Conservation (phyloP, 2,113 vertebrate genomes). For the Amblyopsis rosae region DNA sequence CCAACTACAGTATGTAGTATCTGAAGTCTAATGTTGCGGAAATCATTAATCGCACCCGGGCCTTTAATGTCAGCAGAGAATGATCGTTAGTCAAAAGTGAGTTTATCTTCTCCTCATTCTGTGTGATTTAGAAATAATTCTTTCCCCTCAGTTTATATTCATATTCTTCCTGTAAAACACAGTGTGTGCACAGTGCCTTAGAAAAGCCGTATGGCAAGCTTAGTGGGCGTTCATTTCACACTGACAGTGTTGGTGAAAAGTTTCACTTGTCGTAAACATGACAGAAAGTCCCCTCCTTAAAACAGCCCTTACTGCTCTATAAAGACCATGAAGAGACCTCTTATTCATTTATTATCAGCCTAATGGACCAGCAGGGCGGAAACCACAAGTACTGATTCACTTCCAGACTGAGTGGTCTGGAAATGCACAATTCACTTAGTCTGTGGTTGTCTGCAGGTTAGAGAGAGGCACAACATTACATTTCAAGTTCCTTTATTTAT, state of each 20-base stretch:
- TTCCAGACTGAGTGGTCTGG: slow-evolving; percentile 31
- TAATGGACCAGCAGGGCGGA: slow-evolving; percentile 62
- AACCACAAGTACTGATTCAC: slow-evolving; percentile 28
- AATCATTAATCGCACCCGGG: neutral
- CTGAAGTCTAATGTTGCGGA: neutral
- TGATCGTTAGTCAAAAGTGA: neutral
- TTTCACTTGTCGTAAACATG: slow-evolving; percentile 15
- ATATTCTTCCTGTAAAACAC: slow-evolving; percentile 47
- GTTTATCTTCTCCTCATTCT: neutral
- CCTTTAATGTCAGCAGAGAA: neutral
- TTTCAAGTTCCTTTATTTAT: slow-evolving; percentile 3
- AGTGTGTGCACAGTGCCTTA: slow-evolving; percentile 29
- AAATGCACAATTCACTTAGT: slow-evolving; percentile 15
- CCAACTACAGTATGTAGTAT: no score
- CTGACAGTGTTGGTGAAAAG: slow-evolving; percentile 25
- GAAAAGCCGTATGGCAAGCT: slow-evolving; percentile 20
- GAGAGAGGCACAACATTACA: slow-evolving; percentile 6
- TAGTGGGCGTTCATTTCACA: slow-evolving; percentile 26
- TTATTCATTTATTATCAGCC: slow-evolving; percentile 74
- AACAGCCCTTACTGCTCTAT: slow-evolving; percentile 49
- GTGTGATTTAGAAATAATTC: neutral
- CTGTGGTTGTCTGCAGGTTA: neutral
- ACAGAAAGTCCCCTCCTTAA: slow-evolving; percentile 56
- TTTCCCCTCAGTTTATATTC: slow-evolving; percentile 35
- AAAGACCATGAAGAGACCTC: slow-evolving; percentile 62